These are phyloP conservation scores for Pelochelys cantorii DNA, from an alignment of 2,797 vertebrate genomes.

Conservation along the genomic window DNA sequence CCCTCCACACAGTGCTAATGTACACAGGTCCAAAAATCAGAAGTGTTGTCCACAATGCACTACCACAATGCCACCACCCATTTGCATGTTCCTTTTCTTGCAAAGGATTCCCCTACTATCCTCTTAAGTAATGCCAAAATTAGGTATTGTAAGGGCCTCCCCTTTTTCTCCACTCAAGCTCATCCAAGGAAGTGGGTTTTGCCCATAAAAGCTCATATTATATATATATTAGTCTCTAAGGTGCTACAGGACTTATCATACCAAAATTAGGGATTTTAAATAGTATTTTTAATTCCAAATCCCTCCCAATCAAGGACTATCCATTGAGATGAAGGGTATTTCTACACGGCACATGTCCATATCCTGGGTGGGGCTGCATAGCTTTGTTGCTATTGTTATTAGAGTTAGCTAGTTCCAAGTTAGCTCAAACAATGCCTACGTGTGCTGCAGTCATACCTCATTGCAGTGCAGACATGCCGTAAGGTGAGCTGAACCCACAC, in stretches of 20 bases:
- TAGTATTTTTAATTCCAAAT: neutral
- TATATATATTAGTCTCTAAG: too few species aligned
- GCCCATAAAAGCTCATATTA: too few species aligned
- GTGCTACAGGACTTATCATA: too few species aligned
- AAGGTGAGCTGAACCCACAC: neutral
- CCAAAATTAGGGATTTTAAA: too few species aligned
- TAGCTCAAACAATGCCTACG: neutral
- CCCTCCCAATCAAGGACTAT: neutral
- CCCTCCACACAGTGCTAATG: neutral
- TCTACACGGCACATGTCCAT: neutral
- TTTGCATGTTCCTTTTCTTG: neutral
- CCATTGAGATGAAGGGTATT: neutral
- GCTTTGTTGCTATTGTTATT: neutral
- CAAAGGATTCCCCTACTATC: neutral
- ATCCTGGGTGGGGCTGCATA: too few species aligned
- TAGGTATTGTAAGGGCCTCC: neutral
- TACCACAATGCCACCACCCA: neutral
- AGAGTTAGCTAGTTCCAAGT: neutral
- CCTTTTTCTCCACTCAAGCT: too few species aligned
- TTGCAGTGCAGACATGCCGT: neutral
- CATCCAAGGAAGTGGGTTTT: too few species aligned
- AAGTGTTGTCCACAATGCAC: neutral
- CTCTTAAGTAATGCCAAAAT: neutral
- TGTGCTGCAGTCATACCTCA: neutral
- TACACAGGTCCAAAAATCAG: neutral